Evolutionary conservation across 2,797 vertebrate species (phyloP), one percentile per base, ranked within the genome.

Genomic region (Sandelia bainsii): DNA sequence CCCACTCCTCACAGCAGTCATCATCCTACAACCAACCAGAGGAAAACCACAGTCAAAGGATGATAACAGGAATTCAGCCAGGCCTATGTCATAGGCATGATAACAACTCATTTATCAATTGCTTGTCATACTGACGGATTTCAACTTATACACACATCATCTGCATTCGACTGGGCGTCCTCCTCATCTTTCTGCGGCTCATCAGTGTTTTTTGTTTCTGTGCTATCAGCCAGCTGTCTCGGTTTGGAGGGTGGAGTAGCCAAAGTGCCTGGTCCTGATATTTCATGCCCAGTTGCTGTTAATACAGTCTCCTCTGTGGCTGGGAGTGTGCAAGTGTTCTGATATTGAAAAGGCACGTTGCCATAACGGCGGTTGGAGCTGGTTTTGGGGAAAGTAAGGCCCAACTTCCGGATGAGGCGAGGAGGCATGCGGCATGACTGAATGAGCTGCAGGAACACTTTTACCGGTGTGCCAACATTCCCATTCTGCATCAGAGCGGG

Each of bases 1-100:
- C 96, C 98, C 98, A 99, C 80, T 99, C 98, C 91, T 99, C 98
- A 60, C 98, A 97, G 3, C 81, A 85, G 81, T 98, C 98, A 0
- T 97, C 85, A 0, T 98, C 97, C 97, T 99, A 83, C 48, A 78
- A 39, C 14, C 66, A 73, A 59, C 16, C 50, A 48, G 5, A 77
- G 19, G 14, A 20, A 67, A 81, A 68, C 1, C 27, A 44, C n/a
- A 52, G 13, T 9, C 3, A 40, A 40, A 27, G 8, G 14, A 32
- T 19, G 52, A 50, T 25, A 20, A 37, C 6, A 20, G 9, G 8
- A 39, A 22, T 19, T 59, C 42, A 69, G 17, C 13, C 8, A n/a
- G 16, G 0, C 10, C 6, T 45, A 13, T 4, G 34, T 16, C 11
- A 37, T 10, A 50, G 23, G 7, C 20, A 50, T 5, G 34, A 56